phyloP scores from a whole-genome alignment of 1,140 invertebrate genomes.

The Trichonephila inaurata region DNA sequence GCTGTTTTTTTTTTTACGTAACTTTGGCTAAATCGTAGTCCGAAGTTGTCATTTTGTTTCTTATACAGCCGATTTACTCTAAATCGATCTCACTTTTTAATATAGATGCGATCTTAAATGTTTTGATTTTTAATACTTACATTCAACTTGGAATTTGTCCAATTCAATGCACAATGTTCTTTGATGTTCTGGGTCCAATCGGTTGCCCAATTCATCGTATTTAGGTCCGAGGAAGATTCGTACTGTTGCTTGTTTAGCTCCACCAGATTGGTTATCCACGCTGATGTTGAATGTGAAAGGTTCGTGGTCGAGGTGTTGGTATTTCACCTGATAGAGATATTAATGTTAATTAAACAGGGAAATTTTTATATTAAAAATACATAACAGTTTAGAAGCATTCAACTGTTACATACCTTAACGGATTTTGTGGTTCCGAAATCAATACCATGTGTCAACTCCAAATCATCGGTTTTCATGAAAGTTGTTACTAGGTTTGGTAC shows the following conservation, averaged over 20 bases:
- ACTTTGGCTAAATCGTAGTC: no score
- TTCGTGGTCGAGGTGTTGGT: constrained; percentile 78
- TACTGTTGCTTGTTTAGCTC: constrained; percentile 77
- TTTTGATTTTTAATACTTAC: constrained; percentile 21
- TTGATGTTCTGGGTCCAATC: constrained; percentile 68
- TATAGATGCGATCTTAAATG: no score
- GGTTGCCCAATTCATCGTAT: constrained; percentile 71
- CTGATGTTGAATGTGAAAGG: constrained; percentile 70
- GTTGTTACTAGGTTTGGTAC: constrained; percentile 67
- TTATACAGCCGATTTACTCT: no score
- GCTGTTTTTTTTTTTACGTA: no score
- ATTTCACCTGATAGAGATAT: constrained; percentile 18
- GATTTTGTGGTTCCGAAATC: constrained; percentile 65
- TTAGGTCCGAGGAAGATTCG: constrained; percentile 72
- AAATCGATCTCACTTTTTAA: no score
- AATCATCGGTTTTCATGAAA: constrained; percentile 60
- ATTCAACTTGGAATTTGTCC: constrained; percentile 72
- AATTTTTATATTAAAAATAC: not conserved
- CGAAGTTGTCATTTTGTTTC: no score
- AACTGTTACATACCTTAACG: not conserved
- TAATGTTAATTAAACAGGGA: not conserved
- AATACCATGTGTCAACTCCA: constrained; percentile 73
- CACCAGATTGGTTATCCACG: constrained; percentile 83
- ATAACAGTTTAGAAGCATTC: not conserved
- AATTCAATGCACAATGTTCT: constrained; percentile 78